A percentile compares a stretch with the other conserved stretches of the same genome.
Conservation (phyloP, 2,113 vertebrate species). For the Tetrao urogallus region DNA sequence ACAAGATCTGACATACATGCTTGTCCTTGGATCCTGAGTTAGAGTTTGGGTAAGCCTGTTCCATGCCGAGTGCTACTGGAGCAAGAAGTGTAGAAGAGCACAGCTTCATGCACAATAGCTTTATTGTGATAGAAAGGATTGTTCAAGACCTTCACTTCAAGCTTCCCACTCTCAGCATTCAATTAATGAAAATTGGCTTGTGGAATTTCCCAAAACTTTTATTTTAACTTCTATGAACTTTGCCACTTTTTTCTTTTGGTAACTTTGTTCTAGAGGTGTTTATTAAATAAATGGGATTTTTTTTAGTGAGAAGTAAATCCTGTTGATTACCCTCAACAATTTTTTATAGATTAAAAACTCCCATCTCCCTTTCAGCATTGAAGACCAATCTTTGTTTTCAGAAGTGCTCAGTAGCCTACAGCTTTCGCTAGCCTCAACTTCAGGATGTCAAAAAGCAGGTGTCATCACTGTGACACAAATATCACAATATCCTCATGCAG, state of each 20-base stretch:
- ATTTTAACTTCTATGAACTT: background rate
- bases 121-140: background rate
- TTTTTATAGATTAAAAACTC: background rate
- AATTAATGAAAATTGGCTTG: background rate
- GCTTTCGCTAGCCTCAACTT: background rate
- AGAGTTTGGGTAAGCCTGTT: background rate
- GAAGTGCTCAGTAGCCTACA: background rate
- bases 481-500: background rate
- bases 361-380: background rate
- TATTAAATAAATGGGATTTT: background rate
- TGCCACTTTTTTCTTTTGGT: background rate
- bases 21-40: background rate
- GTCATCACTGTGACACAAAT: background rate
- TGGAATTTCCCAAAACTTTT: background rate
- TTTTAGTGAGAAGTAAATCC: background rate
- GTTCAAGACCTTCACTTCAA: background rate
- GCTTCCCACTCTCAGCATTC: rapidly evolving
- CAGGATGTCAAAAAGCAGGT: background rate
- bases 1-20: background rate
- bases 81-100: background rate
- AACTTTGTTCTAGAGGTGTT: background rate
- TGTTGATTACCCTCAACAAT: background rate
- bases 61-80: background rate
- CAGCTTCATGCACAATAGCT: background rate
- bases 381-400: background rate